A percentile compares a stretch with the other conserved stretches of the same genome.
Evolutionary conservation across 1,140 invertebrate genomes (phyloP).

Genomic region (Babylonia areolata): DNA sequence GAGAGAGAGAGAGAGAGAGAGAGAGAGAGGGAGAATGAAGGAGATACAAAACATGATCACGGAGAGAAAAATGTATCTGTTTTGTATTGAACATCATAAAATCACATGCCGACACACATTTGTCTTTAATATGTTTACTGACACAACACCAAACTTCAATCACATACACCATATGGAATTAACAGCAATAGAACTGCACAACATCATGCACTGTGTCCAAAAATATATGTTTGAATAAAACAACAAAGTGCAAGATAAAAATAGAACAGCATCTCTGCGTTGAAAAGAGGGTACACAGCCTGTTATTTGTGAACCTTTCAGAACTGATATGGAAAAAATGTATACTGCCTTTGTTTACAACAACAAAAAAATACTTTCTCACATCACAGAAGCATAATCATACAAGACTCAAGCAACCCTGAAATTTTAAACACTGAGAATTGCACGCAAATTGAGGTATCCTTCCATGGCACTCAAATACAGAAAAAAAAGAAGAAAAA

Average conservation of each 20-base stretch:
- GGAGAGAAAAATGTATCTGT: background rate
- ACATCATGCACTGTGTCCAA: background rate
- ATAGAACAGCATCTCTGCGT: background rate
- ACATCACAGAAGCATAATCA: no score
- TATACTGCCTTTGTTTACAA: background rate
- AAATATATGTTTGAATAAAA: background rate
- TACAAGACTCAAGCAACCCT: no score
- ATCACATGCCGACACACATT: background rate
- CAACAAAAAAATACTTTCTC: background rate
- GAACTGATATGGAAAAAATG: background rate
- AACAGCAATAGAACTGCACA: slow-evolving; percentile 2
- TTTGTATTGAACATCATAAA: no score
- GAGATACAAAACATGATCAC: no score
- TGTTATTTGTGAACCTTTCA: background rate
- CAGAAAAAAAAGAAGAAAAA: no score
- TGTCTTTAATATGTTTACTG: background rate
- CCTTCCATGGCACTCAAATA: background rate
- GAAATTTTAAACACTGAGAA: no score
- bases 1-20: no score
- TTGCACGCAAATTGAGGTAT: background rate
- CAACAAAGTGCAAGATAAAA: background rate
- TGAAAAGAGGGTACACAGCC: background rate
- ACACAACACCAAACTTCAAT: background rate
- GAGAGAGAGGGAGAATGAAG: no score
- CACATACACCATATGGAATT: background rate